A percentile compares a stretch with the other conserved stretches of the same genome.
phyloP scores from a whole-genome alignment of 2,888 invertebrate species.

The Coelopa pilipes region DNA sequence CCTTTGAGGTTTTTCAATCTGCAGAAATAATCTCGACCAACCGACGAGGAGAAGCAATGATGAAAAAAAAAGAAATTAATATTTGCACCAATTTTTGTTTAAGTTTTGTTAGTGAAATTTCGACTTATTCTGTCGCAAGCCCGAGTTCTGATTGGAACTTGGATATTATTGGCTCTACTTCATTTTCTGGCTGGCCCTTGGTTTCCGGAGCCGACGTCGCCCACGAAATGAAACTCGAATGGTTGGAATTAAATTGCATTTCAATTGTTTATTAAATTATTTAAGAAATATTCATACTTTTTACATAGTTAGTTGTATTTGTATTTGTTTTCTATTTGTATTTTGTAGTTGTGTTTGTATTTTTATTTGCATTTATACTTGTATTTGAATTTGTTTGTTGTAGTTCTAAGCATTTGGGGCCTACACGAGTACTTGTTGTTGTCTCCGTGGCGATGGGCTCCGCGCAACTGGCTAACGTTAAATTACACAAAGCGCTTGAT shows the following conservation, averaged over 20 bases:
- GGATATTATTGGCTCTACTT: too few relatives aligned
- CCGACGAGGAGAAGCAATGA: too few relatives aligned
- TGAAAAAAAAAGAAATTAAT: too few relatives aligned
- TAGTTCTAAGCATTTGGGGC: constrained; percentile 19
- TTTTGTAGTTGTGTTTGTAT: constrained; percentile 12
- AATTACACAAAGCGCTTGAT: too few relatives aligned
- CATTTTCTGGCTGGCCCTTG: too few relatives aligned
- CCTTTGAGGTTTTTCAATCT: neutral
- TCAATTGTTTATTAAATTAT: constrained; percentile 35
- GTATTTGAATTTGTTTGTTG: constrained; percentile 29
- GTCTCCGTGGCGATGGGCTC: constrained; percentile 7
- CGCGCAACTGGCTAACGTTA: neutral
- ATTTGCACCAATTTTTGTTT: too few relatives aligned
- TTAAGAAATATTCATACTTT: constrained; percentile 49
- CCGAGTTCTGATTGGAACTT: too few relatives aligned
- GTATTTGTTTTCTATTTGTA: constrained; percentile 43
- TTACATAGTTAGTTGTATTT: constrained; percentile 36
- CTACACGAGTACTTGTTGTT: constrained; percentile 27
- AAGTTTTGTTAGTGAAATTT: too few relatives aligned
- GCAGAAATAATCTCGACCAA: too few relatives aligned
- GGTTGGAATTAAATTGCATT: constrained; percentile 30
- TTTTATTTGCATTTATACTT: constrained; percentile 44
- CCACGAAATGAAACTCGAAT: constrained; percentile 8
- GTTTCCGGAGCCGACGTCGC: too few relatives aligned
- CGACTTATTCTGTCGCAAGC: too few relatives aligned